Evolutionary conservation across 1,140 invertebrate genomes (phyloP).

Genomic region (Apis cerana): DNA sequence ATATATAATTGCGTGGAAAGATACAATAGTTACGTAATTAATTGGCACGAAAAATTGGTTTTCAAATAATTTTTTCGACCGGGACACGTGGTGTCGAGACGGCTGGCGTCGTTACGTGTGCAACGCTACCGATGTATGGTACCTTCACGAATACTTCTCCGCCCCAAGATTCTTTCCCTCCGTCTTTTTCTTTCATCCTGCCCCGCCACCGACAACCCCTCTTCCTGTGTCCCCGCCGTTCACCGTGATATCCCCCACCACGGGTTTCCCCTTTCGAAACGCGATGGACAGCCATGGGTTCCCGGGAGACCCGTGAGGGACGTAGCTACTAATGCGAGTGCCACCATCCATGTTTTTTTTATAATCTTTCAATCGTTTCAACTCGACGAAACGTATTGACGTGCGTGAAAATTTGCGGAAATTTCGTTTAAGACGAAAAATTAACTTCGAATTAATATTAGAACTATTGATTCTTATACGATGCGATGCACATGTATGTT

Average conservation of each 20-base stretch:
- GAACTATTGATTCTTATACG: too few relatives aligned
- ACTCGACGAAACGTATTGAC: too few relatives aligned
- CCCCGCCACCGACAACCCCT: neutral
- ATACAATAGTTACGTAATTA: too few relatives aligned
- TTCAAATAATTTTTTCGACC: neutral
- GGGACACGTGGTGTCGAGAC: conserved; percentile 65
- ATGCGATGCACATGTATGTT: too few relatives aligned
- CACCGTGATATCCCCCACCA: conserved; percentile 23
- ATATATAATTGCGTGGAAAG: too few relatives aligned
- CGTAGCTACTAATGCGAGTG: conserved; percentile 37
- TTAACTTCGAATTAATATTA: too few relatives aligned
- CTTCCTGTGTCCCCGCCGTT: conserved; percentile 13
- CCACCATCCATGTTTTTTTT: conserved; percentile 11
- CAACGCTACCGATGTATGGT: conserved; percentile 54
- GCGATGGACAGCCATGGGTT: conserved; percentile 53
- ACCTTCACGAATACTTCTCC: conserved; percentile 49
- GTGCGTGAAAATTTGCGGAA: too few relatives aligned
- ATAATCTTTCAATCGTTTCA: too few relatives aligned
- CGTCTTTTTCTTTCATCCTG: conserved; percentile 43
- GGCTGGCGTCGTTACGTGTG: conserved; percentile 64
- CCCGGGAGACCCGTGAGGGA: conserved; percentile 35
- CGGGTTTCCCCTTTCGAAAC: conserved; percentile 44
- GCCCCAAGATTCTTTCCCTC: conserved; percentile 56
- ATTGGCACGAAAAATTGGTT: neutral
- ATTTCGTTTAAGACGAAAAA: too few relatives aligned